Percentiles rank a stretch among this genome's conserved stretches.
These are phyloP conservation scores for Malacoraja senta DNA, from an alignment of 2,797 vertebrate species.

Conservation along the genomic window DNA sequence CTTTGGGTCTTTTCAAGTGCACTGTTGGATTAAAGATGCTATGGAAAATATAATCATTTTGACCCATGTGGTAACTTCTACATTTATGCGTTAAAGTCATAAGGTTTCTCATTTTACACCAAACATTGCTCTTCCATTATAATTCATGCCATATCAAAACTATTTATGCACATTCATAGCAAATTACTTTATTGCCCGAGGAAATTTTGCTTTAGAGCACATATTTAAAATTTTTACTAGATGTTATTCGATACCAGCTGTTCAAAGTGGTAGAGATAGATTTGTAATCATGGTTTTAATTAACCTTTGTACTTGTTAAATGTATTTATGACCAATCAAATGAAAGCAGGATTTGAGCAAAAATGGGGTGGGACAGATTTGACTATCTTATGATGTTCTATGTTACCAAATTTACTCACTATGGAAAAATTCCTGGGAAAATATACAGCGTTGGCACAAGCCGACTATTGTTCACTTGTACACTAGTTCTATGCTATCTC, in stretches of 20 bases:
- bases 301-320: neutral
- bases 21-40: neutral
- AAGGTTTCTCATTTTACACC: neutral
- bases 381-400: neutral
- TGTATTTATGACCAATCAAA: neutral
- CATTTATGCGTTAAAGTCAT: constrained; percentile 2
- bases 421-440: too few relatives aligned
- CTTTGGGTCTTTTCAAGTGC: too few relatives aligned
- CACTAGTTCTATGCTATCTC: too few relatives aligned
- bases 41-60: neutral
- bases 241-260: neutral
- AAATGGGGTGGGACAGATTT: neutral
- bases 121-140: neutral
- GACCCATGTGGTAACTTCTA: neutral
- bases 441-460: too few relatives aligned
- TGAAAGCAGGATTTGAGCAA: neutral
- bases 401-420: too few relatives aligned
- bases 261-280: constrained; percentile 11
- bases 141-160: neutral
- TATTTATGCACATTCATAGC: neutral
- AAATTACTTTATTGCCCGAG: neutral
- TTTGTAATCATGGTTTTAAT: neutral
- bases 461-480: too few relatives aligned
- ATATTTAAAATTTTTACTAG: neutral
- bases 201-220: neutral